Evolutionary conservation across 2,888 invertebrate genomes (phyloP).

Genomic region (Caenorhabditis sp.): DNA sequence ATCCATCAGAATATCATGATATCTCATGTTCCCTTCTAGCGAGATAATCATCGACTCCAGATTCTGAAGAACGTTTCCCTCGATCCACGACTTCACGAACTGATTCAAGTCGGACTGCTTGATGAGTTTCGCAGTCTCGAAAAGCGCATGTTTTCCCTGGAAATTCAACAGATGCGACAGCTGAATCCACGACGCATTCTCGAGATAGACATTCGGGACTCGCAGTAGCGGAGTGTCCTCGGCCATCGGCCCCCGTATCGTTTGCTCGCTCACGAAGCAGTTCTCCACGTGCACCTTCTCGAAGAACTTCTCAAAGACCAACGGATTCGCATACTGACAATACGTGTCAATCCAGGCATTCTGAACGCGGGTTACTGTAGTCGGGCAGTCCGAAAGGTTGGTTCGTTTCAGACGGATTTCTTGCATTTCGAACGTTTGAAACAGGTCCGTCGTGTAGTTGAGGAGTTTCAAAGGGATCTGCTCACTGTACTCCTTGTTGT

Average conservation of each 20-base stretch:
- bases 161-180: neutral
- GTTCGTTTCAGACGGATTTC: neutral
- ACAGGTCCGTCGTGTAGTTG: neutral
- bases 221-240: neutral
- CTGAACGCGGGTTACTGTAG: too few species aligned
- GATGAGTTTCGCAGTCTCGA: constrained; percentile 6
- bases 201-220: neutral
- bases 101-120: neutral
- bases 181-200: neutral
- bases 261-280: constrained; percentile 11
- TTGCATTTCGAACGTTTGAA: neutral
- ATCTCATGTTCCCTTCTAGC: neutral
- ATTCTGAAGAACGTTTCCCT: neutral
- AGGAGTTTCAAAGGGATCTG: neutral
- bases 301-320: neutral
- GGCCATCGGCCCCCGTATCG: neutral
- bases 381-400: neutral
- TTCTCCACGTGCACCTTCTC: neutral
- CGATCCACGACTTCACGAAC: neutral
- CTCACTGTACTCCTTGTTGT: neutral
- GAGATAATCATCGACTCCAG: neutral
- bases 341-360: neutral
- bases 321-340: neutral
- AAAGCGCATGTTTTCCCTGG: neutral
- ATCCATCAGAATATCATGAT: neutral